Conservation (phyloP, 1,140 invertebrate species). For the Panulirus ornatus region DNA sequence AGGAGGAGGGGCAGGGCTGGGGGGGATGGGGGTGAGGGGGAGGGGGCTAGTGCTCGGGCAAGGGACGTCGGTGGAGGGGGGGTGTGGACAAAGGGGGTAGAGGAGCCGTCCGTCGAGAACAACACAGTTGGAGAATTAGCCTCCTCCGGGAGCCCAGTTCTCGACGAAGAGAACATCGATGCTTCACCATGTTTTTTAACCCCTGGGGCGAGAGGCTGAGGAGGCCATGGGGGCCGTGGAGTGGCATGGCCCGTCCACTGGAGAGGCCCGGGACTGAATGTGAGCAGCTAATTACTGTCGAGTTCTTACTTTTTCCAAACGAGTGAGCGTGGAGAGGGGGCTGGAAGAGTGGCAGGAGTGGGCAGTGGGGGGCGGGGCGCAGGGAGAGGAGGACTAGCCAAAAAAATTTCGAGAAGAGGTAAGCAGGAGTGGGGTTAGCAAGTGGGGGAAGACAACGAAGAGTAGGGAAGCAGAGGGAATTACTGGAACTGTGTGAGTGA, state of each 20-base stretch:
- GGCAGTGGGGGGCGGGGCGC: background rate
- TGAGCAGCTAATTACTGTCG: slow-evolving; percentile 44
- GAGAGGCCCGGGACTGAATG: slow-evolving; percentile 16
- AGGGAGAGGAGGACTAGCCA: background rate
- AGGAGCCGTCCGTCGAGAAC: too few species aligned
- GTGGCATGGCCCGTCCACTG: slow-evolving; percentile 20
- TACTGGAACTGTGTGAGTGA: background rate
- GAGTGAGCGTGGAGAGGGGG: background rate
- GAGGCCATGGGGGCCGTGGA: background rate
- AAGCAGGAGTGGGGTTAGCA: background rate
- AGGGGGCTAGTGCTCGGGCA: background rate
- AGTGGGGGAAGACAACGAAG: background rate
- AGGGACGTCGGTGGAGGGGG: too few species aligned
- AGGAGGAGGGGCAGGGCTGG: background rate
- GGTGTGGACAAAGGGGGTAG: too few species aligned
- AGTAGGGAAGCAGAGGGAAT: background rate
- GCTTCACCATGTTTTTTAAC: background rate
- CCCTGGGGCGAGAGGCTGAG: background rate
- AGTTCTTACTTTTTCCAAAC: background rate
- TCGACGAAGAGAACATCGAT: background rate
- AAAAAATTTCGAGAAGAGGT: background rate
- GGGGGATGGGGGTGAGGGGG: background rate
- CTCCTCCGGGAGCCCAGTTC: background rate
- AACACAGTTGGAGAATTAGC: too few species aligned
- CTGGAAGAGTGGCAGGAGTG: background rate